Percentiles rank a stretch among this genome's conserved stretches.
phyloP scores from a whole-genome alignment of 2,113 vertebrate genomes.

The Rutilus rutilus region DNA sequence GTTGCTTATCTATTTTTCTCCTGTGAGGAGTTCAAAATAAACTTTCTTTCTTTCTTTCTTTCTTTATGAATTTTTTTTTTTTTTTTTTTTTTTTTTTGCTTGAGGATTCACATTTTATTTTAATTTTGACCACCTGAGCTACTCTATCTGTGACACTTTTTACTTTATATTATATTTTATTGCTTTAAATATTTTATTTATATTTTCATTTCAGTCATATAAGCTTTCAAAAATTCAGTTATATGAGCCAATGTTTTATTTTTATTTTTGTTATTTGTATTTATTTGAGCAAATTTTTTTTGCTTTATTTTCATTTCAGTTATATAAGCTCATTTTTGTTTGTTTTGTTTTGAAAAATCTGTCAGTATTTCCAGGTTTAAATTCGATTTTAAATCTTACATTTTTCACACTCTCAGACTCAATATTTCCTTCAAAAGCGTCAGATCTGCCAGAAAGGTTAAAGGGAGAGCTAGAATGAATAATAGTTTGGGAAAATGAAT shows the following conservation, averaged over 20 bases:
- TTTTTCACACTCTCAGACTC: background rate
- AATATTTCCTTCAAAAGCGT: background rate
- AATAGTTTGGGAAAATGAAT: constrained; percentile 12
- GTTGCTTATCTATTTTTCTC: background rate
- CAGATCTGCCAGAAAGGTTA: background rate
- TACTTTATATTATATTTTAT: background rate
- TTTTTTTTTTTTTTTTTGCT: background rate
- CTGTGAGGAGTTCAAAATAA: too few species aligned
- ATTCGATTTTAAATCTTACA: background rate
- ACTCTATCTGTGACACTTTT: background rate
- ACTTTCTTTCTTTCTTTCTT: background rate
- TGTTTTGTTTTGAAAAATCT: background rate
- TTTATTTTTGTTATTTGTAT: background rate
- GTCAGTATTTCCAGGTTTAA: background rate
- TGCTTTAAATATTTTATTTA: background rate
- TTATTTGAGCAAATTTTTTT: background rate
- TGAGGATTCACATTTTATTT: background rate
- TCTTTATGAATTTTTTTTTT: background rate
- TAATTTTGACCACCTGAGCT: background rate
- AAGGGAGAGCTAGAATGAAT: background rate
- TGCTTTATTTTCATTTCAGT: background rate
- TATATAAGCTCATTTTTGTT: background rate
- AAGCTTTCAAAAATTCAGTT: background rate
- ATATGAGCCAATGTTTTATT: background rate
- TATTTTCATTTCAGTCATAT: background rate